These are phyloP conservation scores for Cryptus viduatorius DNA, from an alignment of 2,888 invertebrate species.

Conservation along the genomic window DNA sequence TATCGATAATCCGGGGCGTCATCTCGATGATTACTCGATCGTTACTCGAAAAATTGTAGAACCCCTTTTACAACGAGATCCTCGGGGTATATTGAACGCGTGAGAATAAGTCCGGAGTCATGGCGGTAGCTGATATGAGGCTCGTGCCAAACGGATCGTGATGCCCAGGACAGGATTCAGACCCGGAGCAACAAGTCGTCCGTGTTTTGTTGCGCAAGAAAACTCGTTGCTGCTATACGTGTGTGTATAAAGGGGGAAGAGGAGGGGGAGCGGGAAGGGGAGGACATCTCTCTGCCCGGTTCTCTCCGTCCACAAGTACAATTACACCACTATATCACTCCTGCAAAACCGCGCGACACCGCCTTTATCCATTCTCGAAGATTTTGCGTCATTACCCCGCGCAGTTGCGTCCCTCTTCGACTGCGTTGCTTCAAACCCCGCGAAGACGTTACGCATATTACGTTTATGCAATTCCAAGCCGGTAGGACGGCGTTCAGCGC, in stretches of 20 bases:
- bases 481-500: slow-evolving; percentile 6
- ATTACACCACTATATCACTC: slow-evolving; percentile 21
- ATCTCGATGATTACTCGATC: slow-evolving; percentile 10
- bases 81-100: background rate
- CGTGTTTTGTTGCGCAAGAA: slow-evolving; percentile 41
- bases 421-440: slow-evolving; percentile 13
- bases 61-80: slow-evolving; percentile 2
- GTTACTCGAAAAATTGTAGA: background rate
- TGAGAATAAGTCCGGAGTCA: slow-evolving; percentile 42
- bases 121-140: slow-evolving; percentile 39
- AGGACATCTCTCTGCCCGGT: slow-evolving; percentile 19
- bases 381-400: slow-evolving; percentile 48
- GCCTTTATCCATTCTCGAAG: slow-evolving; percentile 38
- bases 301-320: slow-evolving; percentile 10
- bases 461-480: slow-evolving; percentile 43
- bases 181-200: slow-evolving; percentile 13
- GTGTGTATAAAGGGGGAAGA: background rate
- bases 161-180: slow-evolving; percentile 9
- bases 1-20: background rate
- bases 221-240: slow-evolving; percentile 12
- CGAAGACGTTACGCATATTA: slow-evolving; percentile 33
- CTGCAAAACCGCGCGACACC: slow-evolving; percentile 26
- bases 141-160: slow-evolving; percentile 48
- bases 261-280: background rate
- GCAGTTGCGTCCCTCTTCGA: slow-evolving; percentile 10